A percentile compares a stretch with the other conserved stretches of the same genome.
These are phyloP conservation scores for Lithodes maja DNA, from an alignment of 2,888 invertebrate species.

Conservation along the genomic window DNA sequence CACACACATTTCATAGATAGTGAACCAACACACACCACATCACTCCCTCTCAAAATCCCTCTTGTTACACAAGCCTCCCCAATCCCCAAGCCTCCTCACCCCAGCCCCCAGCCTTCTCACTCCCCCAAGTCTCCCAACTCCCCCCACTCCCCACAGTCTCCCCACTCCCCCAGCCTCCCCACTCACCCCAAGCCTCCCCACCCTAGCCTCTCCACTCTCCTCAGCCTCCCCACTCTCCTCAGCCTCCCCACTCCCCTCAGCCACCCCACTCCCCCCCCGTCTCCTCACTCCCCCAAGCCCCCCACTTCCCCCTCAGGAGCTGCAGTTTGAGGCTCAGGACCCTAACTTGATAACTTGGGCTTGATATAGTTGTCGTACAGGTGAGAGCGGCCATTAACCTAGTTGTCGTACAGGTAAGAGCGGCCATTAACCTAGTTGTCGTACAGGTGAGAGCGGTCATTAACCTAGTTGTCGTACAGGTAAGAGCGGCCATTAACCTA, in stretches of 20 bases:
- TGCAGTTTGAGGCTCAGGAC: background rate
- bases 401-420: slow-evolving; percentile 44
- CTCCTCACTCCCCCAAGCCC: background rate
- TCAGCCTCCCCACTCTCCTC: background rate
- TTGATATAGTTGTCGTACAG: slow-evolving; percentile 47
- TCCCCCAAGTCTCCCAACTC: no score
- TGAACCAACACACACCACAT: no score
- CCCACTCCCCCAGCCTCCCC: no score
- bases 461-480: slow-evolving; percentile 45
- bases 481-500: slow-evolving; percentile 39
- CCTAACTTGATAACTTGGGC: slow-evolving; percentile 37
- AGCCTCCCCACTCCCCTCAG: background rate
- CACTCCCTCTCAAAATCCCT: no score
- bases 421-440: slow-evolving; percentile 37
- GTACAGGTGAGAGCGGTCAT: slow-evolving; percentile 36
- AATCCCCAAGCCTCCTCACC: no score
- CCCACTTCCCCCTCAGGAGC: background rate
- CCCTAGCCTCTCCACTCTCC: no score
- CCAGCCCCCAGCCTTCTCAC: no score
- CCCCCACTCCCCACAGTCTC: no score
- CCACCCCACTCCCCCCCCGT: background rate
- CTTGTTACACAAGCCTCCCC: no score
- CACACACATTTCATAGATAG: no score
- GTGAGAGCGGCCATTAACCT: slow-evolving; percentile 40
- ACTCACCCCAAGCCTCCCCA: no score